Conservation (phyloP, 1,140 invertebrate genomes). For the Mactra quadrangularis region DNA sequence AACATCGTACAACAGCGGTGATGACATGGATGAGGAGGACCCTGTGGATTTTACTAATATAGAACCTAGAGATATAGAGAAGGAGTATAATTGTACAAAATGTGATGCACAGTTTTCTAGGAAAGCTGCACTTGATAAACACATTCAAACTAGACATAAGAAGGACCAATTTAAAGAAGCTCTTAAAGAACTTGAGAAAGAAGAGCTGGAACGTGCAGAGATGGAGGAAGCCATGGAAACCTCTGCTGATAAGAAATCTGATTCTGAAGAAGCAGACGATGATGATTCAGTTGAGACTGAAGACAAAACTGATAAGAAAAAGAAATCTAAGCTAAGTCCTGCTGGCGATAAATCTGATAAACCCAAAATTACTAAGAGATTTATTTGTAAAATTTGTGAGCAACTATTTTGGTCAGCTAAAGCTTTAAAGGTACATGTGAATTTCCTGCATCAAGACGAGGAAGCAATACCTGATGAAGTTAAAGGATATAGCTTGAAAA, state of each 20-base stretch:
- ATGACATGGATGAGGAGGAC: slow-evolving; percentile 23
- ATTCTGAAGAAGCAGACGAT: neutral
- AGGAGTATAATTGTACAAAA: slow-evolving; percentile 7
- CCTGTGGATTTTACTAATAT: slow-evolving; percentile 44
- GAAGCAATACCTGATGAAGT: neutral
- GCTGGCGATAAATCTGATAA: neutral
- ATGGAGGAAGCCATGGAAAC: slow-evolving; percentile 9
- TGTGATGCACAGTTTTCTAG: slow-evolving; percentile 36
- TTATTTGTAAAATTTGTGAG: slow-evolving; percentile 33
- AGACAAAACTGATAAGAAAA: neutral
- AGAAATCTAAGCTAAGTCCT: neutral
- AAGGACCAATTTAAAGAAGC: slow-evolving; percentile 45
- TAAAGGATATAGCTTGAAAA: neutral
- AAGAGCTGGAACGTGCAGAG: slow-evolving; percentile 25
- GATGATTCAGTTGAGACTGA: too few species aligned
- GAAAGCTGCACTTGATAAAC: slow-evolving; percentile 40
- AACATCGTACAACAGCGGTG: neutral
- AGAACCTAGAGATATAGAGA: slow-evolving; percentile 44
- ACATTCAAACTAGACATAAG: slow-evolving; percentile 11
- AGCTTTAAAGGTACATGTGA: slow-evolving; percentile 10
- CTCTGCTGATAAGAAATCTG: neutral
- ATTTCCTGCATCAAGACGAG: slow-evolving; percentile 8
- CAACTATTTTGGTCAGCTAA: slow-evolving; percentile 1
- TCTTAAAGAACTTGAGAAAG: slow-evolving; percentile 27
- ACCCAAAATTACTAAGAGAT: neutral